Evolutionary conservation across 2,113 vertebrate genomes (phyloP).

Genomic region (Anolis carolinensis): DNA sequence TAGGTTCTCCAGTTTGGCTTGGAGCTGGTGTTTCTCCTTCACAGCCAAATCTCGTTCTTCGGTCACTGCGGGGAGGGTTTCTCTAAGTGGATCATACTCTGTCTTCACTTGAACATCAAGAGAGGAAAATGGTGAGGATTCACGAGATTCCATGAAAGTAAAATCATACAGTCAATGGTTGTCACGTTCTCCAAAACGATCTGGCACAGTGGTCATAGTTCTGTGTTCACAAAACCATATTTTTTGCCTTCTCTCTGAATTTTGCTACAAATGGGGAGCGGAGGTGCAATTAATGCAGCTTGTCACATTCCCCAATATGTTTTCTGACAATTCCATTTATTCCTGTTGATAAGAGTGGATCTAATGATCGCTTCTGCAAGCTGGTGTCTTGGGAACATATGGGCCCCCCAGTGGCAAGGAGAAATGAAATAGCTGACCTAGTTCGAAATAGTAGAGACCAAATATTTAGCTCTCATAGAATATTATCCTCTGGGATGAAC

Average conservation of each 20-base stretch:
- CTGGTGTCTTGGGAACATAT: slow-evolving; percentile 31
- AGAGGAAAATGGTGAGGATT: not conserved
- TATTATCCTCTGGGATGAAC: slow-evolving; percentile 16
- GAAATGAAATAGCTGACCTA: not conserved
- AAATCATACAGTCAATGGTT: too few relatives aligned
- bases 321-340: not conserved
- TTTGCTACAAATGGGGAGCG: fast-evolving
- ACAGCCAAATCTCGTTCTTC: slow-evolving; percentile 86
- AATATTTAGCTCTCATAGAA: not conserved
- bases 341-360: slow-evolving; percentile 3
- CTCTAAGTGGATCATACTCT: slow-evolving; percentile 85
- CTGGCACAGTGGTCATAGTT: not conserved
- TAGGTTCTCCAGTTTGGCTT: slow-evolving; percentile 99
- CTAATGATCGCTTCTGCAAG: slow-evolving; percentile 7
- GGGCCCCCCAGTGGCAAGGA: slow-evolving; percentile 42
- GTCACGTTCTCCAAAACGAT: too few relatives aligned
- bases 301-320: not conserved
- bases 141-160: not conserved
- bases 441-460: not conserved
- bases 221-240: not conserved
- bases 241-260: not conserved
- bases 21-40: slow-evolving; percentile 88
- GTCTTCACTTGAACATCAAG: slow-evolving; percentile 79
- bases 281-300: not conserved
- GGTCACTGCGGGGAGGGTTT: slow-evolving; percentile 83